phyloP scores from a whole-genome alignment of 2,888 invertebrate species.

The Pristionchus entomophagus region DNA sequence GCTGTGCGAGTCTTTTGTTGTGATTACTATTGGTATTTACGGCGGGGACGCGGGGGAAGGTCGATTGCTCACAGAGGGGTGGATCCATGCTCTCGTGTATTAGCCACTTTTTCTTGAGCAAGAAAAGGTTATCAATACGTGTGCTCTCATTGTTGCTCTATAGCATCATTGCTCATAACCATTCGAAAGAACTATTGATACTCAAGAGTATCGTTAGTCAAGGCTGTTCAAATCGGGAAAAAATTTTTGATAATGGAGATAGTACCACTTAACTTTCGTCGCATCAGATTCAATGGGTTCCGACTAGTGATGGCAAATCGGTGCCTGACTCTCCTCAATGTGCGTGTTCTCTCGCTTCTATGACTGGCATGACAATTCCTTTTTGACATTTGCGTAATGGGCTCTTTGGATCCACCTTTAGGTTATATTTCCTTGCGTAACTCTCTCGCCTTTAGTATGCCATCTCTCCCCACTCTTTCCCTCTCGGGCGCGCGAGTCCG shows the following conservation, averaged over 20 bases:
- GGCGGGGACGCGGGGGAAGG: not conserved
- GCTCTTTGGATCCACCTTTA: not conserved
- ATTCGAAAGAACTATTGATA: not conserved
- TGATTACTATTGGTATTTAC: slow-evolving; percentile 39
- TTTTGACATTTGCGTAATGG: too few species aligned
- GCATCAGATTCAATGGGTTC: too few species aligned
- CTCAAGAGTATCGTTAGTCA: not conserved
- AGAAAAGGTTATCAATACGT: not conserved
- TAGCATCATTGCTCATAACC: not conserved
- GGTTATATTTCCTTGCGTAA: not conserved
- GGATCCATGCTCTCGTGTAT: too few species aligned
- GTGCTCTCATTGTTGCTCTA: not conserved
- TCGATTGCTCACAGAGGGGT: not conserved
- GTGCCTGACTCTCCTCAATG: too few species aligned
- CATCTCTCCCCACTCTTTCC: not conserved
- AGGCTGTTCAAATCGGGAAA: too few species aligned
- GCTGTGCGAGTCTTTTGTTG: not conserved
- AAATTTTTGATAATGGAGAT: too few species aligned
- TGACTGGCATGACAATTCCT: too few species aligned
- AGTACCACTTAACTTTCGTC: too few species aligned
- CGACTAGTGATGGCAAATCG: too few species aligned
- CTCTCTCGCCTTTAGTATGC: not conserved
- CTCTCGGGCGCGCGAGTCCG: not conserved
- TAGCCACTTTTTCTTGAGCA: not conserved
- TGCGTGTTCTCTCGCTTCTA: too few species aligned